A percentile compares a stretch with the other conserved stretches of the same genome.
Evolutionary conservation across 2,888 invertebrate species (phyloP).

Genomic region (Minunthozetes semirufus): DNA sequence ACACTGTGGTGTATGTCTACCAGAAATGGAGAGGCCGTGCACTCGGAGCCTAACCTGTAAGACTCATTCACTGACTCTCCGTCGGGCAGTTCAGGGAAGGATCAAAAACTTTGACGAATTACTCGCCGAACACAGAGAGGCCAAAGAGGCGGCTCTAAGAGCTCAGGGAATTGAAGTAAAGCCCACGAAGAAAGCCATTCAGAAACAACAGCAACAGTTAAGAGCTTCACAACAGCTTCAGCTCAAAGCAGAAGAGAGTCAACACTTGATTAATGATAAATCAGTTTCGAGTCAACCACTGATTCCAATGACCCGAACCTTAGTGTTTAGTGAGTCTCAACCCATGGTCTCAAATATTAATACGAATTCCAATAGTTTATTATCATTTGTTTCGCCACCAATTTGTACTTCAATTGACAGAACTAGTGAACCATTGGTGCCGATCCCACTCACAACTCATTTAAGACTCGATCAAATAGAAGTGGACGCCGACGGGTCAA

Average conservation of each 20-base stretch:
- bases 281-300: not conserved
- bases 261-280: not conserved
- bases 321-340: conserved; percentile 6
- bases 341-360: not conserved
- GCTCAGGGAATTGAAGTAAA: conserved; percentile 34
- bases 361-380: not conserved
- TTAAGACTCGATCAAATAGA: not conserved
- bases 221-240: conserved; percentile 9
- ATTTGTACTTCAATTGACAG: not conserved
- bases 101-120: conserved; percentile 67
- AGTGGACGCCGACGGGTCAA: not conserved
- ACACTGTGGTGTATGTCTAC: conserved; percentile 68
- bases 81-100: conserved; percentile 64
- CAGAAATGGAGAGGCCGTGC: conserved; percentile 64
- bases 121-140: conserved; percentile 64
- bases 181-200: conserved; percentile 33
- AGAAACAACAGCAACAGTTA: conserved; percentile 23
- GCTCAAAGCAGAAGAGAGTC: not conserved
- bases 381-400: not conserved
- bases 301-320: not conserved
- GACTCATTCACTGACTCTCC: conserved; percentile 59
- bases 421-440: not conserved
- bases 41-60: conserved; percentile 66
- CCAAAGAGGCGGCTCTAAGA: conserved; percentile 53
- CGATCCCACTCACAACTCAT: not conserved